Evolutionary conservation across 2,888 invertebrate genomes (phyloP), one percentile per base, ranked within the genome.

Genomic region (Lacanobia oleracea): DNA sequence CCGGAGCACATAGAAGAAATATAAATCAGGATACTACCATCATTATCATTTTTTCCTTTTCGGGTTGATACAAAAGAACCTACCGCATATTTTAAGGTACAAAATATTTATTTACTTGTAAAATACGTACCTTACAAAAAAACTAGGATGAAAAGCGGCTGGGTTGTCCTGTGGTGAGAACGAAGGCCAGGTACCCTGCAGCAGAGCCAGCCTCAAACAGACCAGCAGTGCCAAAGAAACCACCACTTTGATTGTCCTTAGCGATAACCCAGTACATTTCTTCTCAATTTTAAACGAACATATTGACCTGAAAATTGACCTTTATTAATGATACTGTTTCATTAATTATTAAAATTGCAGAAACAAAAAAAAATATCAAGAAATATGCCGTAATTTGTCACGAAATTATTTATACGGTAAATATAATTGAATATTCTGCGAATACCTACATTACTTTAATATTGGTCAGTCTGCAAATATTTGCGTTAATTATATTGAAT

Each of bases 161-260:
- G 98, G 98, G 94, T 98, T 98, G 93, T 98, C 98, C 92, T 98
- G 98, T 67, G 97, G 97, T 14, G 97, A 98, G 93, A 98, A 98
- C 84, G 97, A 97, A 8, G 98, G 98, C 91, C 98, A 96, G 3
- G 97, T 97, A 61, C 98, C 98, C 90, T 98, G 98, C 83, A 98
- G 96, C 86, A 98, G 95, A 64, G 98, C 97, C 83, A 98, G 94
- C 65, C 98, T 96, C 68, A 98, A 95, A 72, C 97, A 97, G 64
- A 98, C 94, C 70, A 98, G 96, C 81, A 97, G 91, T 18, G 97
- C 97, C 72, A 97, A 94, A 74, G 97, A 97, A 62, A 97, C 96
- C 56, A 97, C 92, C 76, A 97, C 95, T 87, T 97, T 97, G 21
- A 97, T 96, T 3, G 97, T 97, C 66, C 98, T 94, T 77, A 97